Evolutionary conservation across 2,888 invertebrate genomes (phyloP).

Genomic region (Ophraella communa): DNA sequence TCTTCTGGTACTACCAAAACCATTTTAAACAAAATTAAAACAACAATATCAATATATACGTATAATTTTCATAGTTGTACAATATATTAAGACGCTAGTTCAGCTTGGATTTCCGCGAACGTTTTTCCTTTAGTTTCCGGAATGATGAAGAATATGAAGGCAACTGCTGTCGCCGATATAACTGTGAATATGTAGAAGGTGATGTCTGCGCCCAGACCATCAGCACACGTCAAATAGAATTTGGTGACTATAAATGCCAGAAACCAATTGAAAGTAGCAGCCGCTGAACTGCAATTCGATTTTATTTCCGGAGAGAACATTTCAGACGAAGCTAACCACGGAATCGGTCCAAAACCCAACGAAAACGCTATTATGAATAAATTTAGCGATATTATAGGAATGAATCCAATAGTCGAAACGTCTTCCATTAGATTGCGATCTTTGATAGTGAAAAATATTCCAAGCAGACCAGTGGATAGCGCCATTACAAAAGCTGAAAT

Average conservation of each 20-base stretch:
- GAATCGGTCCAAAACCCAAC: slow-evolving; percentile 85
- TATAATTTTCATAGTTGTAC: neutral
- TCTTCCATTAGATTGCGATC: slow-evolving; percentile 49
- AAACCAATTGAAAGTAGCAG: slow-evolving; percentile 85
- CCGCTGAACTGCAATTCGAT: slow-evolving; percentile 77
- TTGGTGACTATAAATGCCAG: slow-evolving; percentile 82
- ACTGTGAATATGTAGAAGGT: slow-evolving; percentile 80
- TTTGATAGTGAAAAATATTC: slow-evolving; percentile 70
- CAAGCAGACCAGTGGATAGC: slow-evolving; percentile 71
- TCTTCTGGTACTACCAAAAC: too few relatives aligned
- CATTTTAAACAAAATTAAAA: neutral
- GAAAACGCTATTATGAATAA: slow-evolving; percentile 82
- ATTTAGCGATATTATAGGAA: slow-evolving; percentile 76
- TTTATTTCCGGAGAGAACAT: slow-evolving; percentile 82
- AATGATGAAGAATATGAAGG: slow-evolving; percentile 63
- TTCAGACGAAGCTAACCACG: slow-evolving; percentile 87
- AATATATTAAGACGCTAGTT: slow-evolving; percentile 17
- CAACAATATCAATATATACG: neutral
- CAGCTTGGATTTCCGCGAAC: slow-evolving; percentile 47
- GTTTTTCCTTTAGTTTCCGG: slow-evolving; percentile 56
- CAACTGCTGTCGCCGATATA: slow-evolving; percentile 68
- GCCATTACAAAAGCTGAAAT: slow-evolving; percentile 76
- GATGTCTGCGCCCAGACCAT: slow-evolving; percentile 65
- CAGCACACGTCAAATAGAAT: slow-evolving; percentile 68
- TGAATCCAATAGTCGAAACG: slow-evolving; percentile 69